Evolutionary conservation across 2,797 vertebrate genomes (phyloP).

Genomic region (Sebastolobus alascanus): DNA sequence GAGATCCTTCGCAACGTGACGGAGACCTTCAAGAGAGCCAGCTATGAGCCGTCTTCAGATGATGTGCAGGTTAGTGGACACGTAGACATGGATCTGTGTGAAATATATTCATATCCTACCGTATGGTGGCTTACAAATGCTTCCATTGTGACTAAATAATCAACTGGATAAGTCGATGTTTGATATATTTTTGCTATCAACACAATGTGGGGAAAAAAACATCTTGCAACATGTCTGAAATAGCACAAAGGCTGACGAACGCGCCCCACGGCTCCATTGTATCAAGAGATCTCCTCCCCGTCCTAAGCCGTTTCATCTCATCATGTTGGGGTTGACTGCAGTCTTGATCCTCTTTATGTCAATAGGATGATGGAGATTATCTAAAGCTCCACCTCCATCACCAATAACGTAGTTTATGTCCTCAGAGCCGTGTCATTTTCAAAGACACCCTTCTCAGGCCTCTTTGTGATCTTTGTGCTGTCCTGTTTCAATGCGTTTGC

Average conservation of each 20-base stretch:
- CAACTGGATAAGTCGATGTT: neutral
- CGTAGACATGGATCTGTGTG: neutral
- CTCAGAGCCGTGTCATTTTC: conserved; percentile 66
- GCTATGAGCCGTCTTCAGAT: conserved; percentile 97
- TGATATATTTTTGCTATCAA: neutral
- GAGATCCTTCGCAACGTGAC: conserved; percentile 99
- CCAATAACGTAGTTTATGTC: conserved; percentile 77
- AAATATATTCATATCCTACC: neutral
- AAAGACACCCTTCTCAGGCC: conserved; percentile 53
- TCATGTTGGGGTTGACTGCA: conserved; percentile 68
- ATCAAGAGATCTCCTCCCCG: conserved; percentile 63
- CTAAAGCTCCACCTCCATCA: conserved; percentile 71
- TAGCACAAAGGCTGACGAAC: conserved; percentile 52
- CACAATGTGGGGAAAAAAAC: neutral
- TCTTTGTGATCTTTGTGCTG: conserved; percentile 29
- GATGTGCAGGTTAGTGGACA: conserved; percentile 94
- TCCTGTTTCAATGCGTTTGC: conserved; percentile 8
- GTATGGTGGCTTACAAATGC: neutral
- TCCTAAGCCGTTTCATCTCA: conserved; percentile 73
- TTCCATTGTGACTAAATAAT: neutral
- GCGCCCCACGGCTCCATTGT: conserved; percentile 53
- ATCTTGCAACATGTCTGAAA: conserved; percentile 34
- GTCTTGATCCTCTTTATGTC: conserved; percentile 81
- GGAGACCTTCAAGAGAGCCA: conserved; percentile 98
- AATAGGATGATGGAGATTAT: conserved; percentile 82